These are phyloP conservation scores for Lordiphosa andalusiaca DNA, from an alignment of 2,888 invertebrate genomes.

Conservation along the genomic window DNA sequence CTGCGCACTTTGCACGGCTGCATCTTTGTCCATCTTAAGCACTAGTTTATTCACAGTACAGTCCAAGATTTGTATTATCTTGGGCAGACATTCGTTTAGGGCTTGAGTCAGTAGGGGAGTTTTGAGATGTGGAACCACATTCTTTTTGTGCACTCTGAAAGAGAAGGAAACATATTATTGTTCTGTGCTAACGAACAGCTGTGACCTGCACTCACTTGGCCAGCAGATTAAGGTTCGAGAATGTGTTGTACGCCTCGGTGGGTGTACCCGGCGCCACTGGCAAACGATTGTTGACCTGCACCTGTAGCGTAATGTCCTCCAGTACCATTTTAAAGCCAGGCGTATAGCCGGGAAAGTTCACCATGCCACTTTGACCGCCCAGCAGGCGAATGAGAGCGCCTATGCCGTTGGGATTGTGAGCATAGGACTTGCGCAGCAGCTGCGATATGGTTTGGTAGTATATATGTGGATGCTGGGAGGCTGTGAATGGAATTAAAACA, in stretches of 20 bases:
- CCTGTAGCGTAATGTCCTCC: constrained; percentile 77
- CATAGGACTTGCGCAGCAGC: constrained; percentile 74
- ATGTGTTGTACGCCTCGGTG: constrained; percentile 79
- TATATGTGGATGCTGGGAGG: constrained; percentile 78
- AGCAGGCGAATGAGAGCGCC: constrained; percentile 78
- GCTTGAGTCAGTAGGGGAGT: constrained; percentile 67
- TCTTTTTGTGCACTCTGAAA: constrained; percentile 76
- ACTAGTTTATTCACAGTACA: constrained; percentile 73
- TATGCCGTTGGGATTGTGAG: constrained; percentile 68
- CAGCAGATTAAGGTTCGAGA: constrained; percentile 81
- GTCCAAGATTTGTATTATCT: constrained; percentile 77
- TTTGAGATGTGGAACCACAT: constrained; percentile 64
- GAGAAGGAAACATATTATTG: background rate
- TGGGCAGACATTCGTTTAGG: constrained; percentile 77
- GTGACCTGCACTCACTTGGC: constrained; percentile 71
- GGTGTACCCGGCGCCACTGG: constrained; percentile 61
- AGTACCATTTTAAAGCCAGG: constrained; percentile 79
- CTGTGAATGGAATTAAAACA: constrained; percentile 40
- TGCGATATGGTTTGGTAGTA: constrained; percentile 80
- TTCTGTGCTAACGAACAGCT: background rate
- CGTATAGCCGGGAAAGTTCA: constrained; percentile 77
- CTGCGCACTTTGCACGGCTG: constrained; percentile 39
- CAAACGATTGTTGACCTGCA: constrained; percentile 76
- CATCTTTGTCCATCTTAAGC: constrained; percentile 66
- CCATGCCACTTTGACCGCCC: constrained; percentile 76